phyloP scores from a whole-genome alignment of 2,113 vertebrate genomes.

The Cinclus cinclus region DNA sequence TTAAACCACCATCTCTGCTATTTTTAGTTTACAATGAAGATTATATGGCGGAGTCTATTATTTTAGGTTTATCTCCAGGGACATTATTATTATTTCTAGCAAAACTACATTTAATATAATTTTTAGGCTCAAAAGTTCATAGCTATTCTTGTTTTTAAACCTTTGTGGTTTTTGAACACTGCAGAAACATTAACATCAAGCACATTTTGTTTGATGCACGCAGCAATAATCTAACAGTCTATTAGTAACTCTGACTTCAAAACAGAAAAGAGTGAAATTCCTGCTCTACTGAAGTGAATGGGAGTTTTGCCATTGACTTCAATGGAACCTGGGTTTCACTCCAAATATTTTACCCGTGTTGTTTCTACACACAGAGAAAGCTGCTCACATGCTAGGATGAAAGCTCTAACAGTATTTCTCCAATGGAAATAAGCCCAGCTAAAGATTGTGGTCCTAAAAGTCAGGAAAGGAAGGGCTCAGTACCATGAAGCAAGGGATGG shows the following conservation, averaged over 20 bases:
- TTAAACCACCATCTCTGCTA: slow-evolving; percentile 55
- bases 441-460: neutral
- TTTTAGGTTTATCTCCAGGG: slow-evolving; percentile 70
- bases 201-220: slow-evolving; percentile 15
- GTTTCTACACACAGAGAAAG: slow-evolving; percentile 29
- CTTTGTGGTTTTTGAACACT: slow-evolving; percentile 18
- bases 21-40: slow-evolving; percentile 72
- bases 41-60: slow-evolving; percentile 57
- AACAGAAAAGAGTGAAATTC: slow-evolving; percentile 48
- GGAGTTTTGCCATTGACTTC: slow-evolving; percentile 53
- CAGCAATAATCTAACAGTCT: slow-evolving; percentile 47
- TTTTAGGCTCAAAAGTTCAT: neutral
- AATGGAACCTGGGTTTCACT: slow-evolving; percentile 24
- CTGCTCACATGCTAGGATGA: neutral
- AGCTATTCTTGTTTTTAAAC: slow-evolving; percentile 29
- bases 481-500: neutral
- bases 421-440: neutral
- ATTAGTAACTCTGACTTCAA: slow-evolving; percentile 58
- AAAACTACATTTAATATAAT: slow-evolving; percentile 31
- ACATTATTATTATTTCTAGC: slow-evolving; percentile 66
- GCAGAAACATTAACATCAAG: neutral
- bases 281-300: slow-evolving; percentile 33
- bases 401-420: slow-evolving; percentile 21
- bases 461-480: neutral
- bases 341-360: slow-evolving; percentile 32